Evolutionary conservation across 2,888 invertebrate species (phyloP).

Genomic region (Dinocampus coccinellae): DNA sequence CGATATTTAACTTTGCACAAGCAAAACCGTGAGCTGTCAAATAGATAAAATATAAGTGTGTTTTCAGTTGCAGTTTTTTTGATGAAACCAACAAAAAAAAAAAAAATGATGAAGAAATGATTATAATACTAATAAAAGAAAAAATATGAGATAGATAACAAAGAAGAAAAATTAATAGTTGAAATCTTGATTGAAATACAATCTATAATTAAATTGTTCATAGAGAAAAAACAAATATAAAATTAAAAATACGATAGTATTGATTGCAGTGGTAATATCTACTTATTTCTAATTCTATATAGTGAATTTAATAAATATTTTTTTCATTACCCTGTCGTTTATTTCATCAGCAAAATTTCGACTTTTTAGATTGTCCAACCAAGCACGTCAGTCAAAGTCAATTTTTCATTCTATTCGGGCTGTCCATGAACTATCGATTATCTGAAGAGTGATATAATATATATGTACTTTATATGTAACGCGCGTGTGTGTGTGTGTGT

Average conservation of each 20-base stretch:
- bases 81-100: neutral
- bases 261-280: neutral
- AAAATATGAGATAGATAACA: neutral
- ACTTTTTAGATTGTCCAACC: constrained; percentile 7
- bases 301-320: neutral
- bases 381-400: constrained; percentile 38
- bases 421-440: constrained; percentile 59
- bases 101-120: neutral
- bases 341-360: neutral
- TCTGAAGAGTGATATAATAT: constrained; percentile 32
- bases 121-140: neutral
- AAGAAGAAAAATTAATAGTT: neutral
- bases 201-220: too few relatives aligned
- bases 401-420: constrained; percentile 46
- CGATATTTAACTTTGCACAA: neutral
- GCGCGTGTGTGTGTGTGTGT: constrained; percentile 27
- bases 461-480: neutral
- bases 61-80: neutral
- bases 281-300: neutral
- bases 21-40: neutral
- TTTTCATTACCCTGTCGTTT: neutral
- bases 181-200: too few relatives aligned
- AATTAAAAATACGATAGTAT: too few relatives aligned
- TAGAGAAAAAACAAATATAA: too few relatives aligned
- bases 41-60: neutral